phyloP scores from a whole-genome alignment of 2,888 invertebrate genomes.

The Acleris laterana region DNA sequence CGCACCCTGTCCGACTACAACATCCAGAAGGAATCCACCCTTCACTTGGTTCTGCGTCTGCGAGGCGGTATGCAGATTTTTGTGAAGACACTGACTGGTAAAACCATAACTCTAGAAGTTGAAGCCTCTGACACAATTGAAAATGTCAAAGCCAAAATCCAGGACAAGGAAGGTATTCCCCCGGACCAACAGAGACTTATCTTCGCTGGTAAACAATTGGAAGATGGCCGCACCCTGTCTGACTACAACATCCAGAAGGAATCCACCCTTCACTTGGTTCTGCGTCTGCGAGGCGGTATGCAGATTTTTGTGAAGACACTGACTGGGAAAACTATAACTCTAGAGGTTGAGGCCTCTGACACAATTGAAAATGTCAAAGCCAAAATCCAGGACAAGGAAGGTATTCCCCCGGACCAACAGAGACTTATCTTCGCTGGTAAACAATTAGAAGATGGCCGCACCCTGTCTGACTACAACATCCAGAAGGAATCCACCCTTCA shows the following conservation, averaged over 20 bases:
- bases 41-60: conserved; percentile 48
- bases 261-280: conserved; percentile 41
- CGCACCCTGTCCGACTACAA: conserved; percentile 50
- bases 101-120: conserved; percentile 41
- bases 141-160: conserved; percentile 45
- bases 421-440: conserved; percentile 41
- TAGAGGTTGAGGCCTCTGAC: conserved; percentile 41
- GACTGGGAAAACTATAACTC: conserved; percentile 42
- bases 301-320: conserved; percentile 42
- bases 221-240: conserved; percentile 45
- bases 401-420: conserved; percentile 42
- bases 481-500: conserved; percentile 42
- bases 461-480: conserved; percentile 41
- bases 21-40: conserved; percentile 51
- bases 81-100: conserved; percentile 42
- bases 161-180: conserved; percentile 46
- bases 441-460: conserved; percentile 42
- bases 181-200: conserved; percentile 45
- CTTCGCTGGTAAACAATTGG: conserved; percentile 45
- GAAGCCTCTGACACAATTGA: conserved; percentile 43
- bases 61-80: conserved; percentile 48
- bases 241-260: conserved; percentile 47
- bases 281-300: conserved; percentile 43
- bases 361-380: conserved; percentile 43
- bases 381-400: conserved; percentile 42